Conservation (phyloP, 2,888 invertebrate species). For the Tetragonisca angustula region DNA sequence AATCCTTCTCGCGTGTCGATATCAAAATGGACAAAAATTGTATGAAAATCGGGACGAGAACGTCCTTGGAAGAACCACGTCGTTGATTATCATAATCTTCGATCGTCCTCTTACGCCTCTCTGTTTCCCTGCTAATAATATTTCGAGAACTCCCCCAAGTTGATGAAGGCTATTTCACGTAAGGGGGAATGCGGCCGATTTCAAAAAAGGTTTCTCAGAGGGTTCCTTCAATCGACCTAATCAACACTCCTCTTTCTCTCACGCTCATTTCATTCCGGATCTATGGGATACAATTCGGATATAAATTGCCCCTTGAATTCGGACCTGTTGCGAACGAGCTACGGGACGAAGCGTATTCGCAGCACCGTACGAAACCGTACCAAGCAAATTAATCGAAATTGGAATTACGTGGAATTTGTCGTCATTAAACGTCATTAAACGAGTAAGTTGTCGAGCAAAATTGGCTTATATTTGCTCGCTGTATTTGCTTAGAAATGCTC, state of each 20-base stretch:
- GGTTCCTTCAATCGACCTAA: slow-evolving; percentile 49
- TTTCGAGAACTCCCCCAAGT: slow-evolving; percentile 27
- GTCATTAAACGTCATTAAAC: background rate
- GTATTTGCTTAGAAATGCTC: background rate
- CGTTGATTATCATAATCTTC: slow-evolving; percentile 27
- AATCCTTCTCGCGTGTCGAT: no score
- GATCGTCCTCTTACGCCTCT: background rate
- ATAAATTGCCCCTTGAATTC: slow-evolving; percentile 18
- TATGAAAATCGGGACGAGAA: no score
- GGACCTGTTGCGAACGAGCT: background rate
- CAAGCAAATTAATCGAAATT: background rate
- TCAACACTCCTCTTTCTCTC: slow-evolving; percentile 40
- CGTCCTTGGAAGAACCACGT: background rate
- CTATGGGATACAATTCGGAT: slow-evolving; percentile 21
- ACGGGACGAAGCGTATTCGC: background rate
- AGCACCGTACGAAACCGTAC: background rate
- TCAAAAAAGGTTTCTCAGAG: slow-evolving; percentile 7
- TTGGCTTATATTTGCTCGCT: background rate
- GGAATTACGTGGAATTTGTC: background rate
- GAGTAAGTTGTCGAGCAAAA: background rate
- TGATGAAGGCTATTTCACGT: slow-evolving; percentile 52
- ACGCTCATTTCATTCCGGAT: slow-evolving; percentile 30
- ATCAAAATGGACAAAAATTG: no score
- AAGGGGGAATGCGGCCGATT: slow-evolving; percentile 34
- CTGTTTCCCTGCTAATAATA: slow-evolving; percentile 22